phyloP scores from a whole-genome alignment of 2,888 invertebrate species.

The Amiota minor region DNA sequence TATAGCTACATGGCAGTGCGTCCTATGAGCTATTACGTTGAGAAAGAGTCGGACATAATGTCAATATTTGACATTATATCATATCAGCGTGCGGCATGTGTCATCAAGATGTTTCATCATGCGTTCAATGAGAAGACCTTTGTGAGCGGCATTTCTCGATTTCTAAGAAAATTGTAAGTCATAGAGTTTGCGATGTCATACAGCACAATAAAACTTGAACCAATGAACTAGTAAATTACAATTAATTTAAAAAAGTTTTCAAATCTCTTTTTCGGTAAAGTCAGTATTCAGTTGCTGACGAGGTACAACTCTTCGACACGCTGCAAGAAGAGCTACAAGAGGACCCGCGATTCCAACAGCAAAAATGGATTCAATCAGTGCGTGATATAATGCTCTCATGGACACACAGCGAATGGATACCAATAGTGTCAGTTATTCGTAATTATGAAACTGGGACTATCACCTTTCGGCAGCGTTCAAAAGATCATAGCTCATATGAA shows the following conservation, averaged over 20 bases:
- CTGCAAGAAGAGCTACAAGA: conserved; percentile 62
- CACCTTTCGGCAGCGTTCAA: conserved; percentile 75
- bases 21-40: conserved; percentile 69
- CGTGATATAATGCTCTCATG: conserved; percentile 77
- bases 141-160: conserved; percentile 60
- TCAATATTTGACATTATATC: conserved; percentile 77
- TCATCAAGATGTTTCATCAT: conserved; percentile 71
- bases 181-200: conserved; percentile 27
- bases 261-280: conserved; percentile 50
- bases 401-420: conserved; percentile 78
- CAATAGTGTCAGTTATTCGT: conserved; percentile 75
- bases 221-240: conserved; percentile 61
- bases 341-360: conserved; percentile 49
- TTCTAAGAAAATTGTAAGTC: conserved; percentile 70
- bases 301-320: conserved; percentile 63
- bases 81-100: conserved; percentile 77
- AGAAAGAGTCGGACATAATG: conserved; percentile 63
- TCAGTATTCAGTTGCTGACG: conserved; percentile 68
- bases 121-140: conserved; percentile 68
- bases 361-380: conserved; percentile 69
- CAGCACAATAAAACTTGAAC: background rate
- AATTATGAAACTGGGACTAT: conserved; percentile 75
- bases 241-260: conserved; percentile 59
- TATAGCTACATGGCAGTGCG: conserved; percentile 60
- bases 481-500: conserved; percentile 53